These are phyloP conservation scores for Chloroceryle inda DNA, from an alignment of 2,797 vertebrate genomes.

Conservation along the genomic window DNA sequence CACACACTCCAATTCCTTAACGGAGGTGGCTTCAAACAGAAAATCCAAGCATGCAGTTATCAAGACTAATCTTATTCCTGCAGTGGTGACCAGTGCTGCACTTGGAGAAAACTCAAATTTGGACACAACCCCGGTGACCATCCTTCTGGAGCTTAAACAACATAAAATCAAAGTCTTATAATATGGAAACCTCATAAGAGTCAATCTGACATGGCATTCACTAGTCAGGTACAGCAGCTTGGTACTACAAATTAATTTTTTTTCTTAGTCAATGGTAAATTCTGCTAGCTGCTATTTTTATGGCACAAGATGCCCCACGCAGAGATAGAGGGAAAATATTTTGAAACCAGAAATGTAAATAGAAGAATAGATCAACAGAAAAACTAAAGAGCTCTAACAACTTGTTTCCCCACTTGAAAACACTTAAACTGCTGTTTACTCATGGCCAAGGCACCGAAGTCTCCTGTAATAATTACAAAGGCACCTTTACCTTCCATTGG, in stretches of 20 bases:
- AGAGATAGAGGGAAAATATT: neutral
- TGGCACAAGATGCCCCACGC: neutral
- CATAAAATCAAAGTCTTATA: neutral
- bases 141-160: neutral
- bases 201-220: neutral
- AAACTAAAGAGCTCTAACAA: neutral
- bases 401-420: neutral
- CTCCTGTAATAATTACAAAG: neutral
- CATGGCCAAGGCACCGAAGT: neutral
- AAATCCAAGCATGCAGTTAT: neutral
- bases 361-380: neutral
- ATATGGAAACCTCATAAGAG: neutral
- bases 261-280: neutral
- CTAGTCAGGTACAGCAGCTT: neutral
- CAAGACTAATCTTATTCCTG: neutral
- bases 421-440: neutral
- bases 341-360: neutral
- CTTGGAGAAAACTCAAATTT: neutral
- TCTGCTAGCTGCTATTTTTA: neutral
- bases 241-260: neutral
- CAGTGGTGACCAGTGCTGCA: neutral
- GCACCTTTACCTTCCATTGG: neutral
- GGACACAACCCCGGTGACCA: neutral
- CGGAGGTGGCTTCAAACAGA: neutral
- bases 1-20: neutral